phyloP scores from a whole-genome alignment of 2,888 invertebrate genomes.

The Tachystola acroxantha region DNA sequence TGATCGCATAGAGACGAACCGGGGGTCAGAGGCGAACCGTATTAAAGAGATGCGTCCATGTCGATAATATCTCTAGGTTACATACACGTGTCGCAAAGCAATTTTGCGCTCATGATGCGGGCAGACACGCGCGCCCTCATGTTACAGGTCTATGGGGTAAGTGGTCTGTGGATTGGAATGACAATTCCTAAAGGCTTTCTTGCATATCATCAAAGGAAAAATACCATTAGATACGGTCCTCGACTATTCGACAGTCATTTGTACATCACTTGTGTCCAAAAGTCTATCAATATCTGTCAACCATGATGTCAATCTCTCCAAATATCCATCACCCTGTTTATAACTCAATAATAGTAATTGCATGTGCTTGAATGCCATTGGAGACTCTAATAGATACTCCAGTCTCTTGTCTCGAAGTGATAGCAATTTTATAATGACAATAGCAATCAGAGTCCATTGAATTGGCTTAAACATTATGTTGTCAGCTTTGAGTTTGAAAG shows the following conservation, averaged over 20 bases:
- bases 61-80: no score
- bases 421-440: constrained; percentile 82
- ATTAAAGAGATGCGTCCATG: no score
- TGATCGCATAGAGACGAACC: no score
- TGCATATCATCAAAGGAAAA: no score
- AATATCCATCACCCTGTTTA: constrained; percentile 68
- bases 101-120: no score
- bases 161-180: no score
- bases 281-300: constrained; percentile 69
- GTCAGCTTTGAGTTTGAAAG: constrained; percentile 82
- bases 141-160: no score
- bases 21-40: no score
- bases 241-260: constrained; percentile 51
- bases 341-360: constrained; percentile 69
- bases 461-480: constrained; percentile 85
- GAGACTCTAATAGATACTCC: constrained; percentile 42
- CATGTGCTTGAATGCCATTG: constrained; percentile 55
- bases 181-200: no score
- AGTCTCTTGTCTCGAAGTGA: constrained; percentile 53
- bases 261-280: constrained; percentile 54
- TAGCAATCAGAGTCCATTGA: constrained; percentile 84
- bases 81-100: no score
- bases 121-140: no score
- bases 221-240: constrained; percentile 23
- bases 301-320: constrained; percentile 69